Conservation (phyloP, 2,888 invertebrate genomes). For the Folsomia manolachei region DNA sequence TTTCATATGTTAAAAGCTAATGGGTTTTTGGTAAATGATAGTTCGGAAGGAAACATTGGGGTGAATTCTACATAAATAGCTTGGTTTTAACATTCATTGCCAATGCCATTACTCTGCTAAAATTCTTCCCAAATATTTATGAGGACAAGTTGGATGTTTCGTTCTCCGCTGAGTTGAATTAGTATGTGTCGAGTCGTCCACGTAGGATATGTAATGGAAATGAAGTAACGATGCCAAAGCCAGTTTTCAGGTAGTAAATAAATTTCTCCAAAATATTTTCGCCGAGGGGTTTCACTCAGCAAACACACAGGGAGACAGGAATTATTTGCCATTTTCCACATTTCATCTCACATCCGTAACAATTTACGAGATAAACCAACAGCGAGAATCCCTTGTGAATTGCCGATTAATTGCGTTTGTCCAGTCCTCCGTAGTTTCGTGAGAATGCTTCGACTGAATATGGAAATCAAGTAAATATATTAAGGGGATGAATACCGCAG, state of each 20-base stretch:
- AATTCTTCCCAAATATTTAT: neutral
- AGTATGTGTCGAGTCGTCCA: too few relatives aligned
- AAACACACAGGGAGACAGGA: conserved; percentile 4
- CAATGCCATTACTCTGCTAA: neutral
- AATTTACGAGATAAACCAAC: conserved; percentile 16
- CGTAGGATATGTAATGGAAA: too few relatives aligned
- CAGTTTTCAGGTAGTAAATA: conserved; percentile 19
- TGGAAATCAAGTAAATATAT: too few relatives aligned
- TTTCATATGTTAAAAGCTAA: neutral
- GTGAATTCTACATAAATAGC: neutral
- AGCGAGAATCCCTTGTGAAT: conserved; percentile 7
- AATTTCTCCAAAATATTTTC: conserved; percentile 17
- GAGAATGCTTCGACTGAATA: neutral
- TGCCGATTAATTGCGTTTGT: conserved; percentile 10
- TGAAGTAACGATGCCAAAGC: neutral
- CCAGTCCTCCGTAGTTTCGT: neutral
- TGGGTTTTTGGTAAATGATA: too few relatives aligned
- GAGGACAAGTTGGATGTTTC: neutral
- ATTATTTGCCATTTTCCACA: conserved; percentile 17
- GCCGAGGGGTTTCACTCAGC: conserved; percentile 3
- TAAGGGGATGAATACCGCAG: too few relatives aligned
- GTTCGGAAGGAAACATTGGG: neutral
- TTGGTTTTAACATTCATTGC: neutral
- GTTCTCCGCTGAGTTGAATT: neutral
- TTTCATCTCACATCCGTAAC: neutral